These are phyloP conservation scores for Echinarachnius parma DNA, from an alignment of 53 echinoderm and acorn worm species.

Conservation along the genomic window DNA sequence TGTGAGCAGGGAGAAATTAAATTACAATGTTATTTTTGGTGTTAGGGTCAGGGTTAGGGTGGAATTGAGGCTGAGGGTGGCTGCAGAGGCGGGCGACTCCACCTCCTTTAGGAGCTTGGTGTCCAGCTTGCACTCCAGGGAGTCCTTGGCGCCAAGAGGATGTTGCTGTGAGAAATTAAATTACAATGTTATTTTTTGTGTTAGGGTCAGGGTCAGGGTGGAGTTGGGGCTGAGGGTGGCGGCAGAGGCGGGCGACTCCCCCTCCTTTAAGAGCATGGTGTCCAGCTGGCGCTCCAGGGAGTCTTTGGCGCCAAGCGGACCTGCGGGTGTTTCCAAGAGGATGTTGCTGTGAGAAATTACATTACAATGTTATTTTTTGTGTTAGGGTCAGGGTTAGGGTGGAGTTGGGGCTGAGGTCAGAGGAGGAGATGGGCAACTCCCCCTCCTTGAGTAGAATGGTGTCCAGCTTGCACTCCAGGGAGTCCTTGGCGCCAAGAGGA, in stretches of 20 bases:
- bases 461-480: slow-evolving; percentile 66
- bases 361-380: too few relatives aligned
- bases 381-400: slow-evolving; percentile 58
- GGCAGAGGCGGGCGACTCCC: background rate
- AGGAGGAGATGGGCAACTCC: background rate
- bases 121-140: slow-evolving; percentile 69
- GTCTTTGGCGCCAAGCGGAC: slow-evolving; percentile 53
- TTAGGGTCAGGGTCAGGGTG: background rate
- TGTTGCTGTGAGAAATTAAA: too few relatives aligned
- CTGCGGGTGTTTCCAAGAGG: too few relatives aligned
- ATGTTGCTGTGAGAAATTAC: too few relatives aligned
- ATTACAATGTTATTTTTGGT: too few relatives aligned
- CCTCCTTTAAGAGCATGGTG: slow-evolving; percentile 58
- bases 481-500: slow-evolving; percentile 60
- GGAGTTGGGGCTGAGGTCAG: slow-evolving; percentile 57
- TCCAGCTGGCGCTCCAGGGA: slow-evolving; percentile 70
- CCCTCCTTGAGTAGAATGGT: slow-evolving; percentile 60
- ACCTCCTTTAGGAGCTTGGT: slow-evolving; percentile 58
- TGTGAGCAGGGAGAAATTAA: too few relatives aligned
- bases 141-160: slow-evolving; percentile 55
- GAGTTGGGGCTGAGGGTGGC: background rate
- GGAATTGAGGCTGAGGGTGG: slow-evolving; percentile 58
- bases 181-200: too few relatives aligned
- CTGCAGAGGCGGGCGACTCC: slow-evolving; percentile 14
- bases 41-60: slow-evolving; percentile 58